A percentile compares a stretch with the other conserved stretches of the same genome.
Evolutionary conservation across 2,113 vertebrate genomes (phyloP).

Genomic region (Myiagra hebetior): DNA sequence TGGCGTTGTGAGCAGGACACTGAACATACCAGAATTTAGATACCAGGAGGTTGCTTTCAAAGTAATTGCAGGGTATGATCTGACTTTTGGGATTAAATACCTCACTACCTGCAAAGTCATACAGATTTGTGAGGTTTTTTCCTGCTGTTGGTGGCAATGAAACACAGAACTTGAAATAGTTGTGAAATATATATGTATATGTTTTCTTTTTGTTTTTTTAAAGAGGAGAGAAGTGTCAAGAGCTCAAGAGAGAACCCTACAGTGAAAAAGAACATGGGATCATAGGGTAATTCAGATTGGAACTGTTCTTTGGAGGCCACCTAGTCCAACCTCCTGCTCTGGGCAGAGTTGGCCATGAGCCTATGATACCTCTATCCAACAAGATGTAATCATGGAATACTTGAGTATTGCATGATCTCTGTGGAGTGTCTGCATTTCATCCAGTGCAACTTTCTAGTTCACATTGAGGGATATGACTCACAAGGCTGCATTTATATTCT

Average conservation of each 20-base stretch:
- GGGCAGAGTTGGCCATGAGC: not conserved
- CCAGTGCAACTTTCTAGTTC: not conserved
- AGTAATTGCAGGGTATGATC: not conserved
- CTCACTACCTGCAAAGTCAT: fast-evolving
- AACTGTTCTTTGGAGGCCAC: not conserved
- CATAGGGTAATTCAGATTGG: not conserved
- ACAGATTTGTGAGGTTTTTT: not conserved
- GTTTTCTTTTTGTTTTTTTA: no score
- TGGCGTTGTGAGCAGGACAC: not conserved
- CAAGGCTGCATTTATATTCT: not conserved
- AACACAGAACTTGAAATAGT: not conserved
- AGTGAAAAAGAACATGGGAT: not conserved
- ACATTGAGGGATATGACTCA: not conserved
- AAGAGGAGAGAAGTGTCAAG: not conserved
- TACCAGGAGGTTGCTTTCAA: not conserved
- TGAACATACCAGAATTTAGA: not conserved
- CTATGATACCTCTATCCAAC: not conserved
- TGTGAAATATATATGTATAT: fast-evolving
- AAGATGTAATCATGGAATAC: not conserved
- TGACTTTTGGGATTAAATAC: not conserved
- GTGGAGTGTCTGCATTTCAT: not conserved
- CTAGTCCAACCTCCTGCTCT: not conserved
- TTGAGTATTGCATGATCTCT: not conserved
- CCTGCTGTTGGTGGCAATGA: not conserved
- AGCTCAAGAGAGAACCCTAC: not conserved